Conservation (phyloP, 2,113 vertebrate genomes). For the Syrrhaptes paradoxus region DNA sequence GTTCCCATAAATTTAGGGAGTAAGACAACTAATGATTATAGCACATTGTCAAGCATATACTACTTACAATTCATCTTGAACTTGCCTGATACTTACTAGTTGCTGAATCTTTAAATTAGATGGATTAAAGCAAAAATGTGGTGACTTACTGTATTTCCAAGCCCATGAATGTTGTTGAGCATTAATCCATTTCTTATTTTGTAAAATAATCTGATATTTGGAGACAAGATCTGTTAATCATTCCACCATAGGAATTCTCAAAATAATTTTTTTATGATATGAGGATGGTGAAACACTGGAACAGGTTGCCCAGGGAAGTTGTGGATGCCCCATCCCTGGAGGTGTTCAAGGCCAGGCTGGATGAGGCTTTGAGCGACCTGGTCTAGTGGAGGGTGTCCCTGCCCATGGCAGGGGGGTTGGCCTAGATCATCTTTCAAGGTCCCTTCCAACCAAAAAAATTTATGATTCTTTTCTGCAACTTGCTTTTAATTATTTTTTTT, state of each 20-base stretch:
- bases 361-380: background rate
- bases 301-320: background rate
- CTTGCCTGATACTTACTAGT: background rate
- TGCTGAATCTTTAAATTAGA: background rate
- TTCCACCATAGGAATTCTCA: background rate
- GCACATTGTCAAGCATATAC: background rate
- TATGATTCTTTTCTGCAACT: background rate
- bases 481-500: background rate
- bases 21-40: background rate
- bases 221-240: background rate
- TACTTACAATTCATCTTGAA: background rate
- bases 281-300: background rate
- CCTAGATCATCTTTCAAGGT: background rate
- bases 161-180: background rate
- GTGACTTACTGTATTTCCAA: background rate
- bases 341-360: background rate
- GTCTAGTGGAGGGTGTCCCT: background rate
- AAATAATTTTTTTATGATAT: background rate
- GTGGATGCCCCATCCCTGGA: background rate
- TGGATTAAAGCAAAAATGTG: background rate
- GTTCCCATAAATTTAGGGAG: background rate
- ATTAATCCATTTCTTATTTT: background rate
- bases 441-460: background rate
- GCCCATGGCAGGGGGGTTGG: background rate
- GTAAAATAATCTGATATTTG: background rate